Percentiles rank a stretch among this genome's conserved stretches.
phyloP scores from a whole-genome alignment of 2,888 invertebrate species.

The Hirtodrosophila cameraria region DNA sequence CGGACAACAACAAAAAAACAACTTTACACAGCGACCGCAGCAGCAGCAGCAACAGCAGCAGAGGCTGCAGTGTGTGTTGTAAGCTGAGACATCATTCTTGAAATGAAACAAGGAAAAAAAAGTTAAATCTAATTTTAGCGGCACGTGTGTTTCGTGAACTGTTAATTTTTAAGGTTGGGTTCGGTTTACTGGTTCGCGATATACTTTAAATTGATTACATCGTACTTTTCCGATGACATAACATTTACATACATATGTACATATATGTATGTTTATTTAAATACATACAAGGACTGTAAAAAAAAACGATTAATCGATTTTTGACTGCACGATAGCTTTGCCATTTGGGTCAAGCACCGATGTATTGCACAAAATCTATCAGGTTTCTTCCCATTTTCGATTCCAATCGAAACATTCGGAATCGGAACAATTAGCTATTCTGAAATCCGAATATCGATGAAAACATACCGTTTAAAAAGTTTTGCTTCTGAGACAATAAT shows the following conservation, averaged over 20 bases:
- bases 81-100: conserved; percentile 28
- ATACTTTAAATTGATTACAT: not conserved
- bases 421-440: no score
- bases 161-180: conserved; percentile 6
- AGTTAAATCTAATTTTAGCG: conserved; percentile 21
- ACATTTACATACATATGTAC: no score
- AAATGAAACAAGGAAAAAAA: conserved; percentile 27
- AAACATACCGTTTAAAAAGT: no score
- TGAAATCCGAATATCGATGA: no score
- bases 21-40: not conserved
- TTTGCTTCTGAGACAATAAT: no score
- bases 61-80: conserved; percentile 15
- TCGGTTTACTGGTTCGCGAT: conserved; percentile 6
- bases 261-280: not conserved
- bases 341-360: no score
- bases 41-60: conserved; percentile 9
- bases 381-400: no score
- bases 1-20: conserved; percentile 27
- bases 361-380: no score
- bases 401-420: no score
- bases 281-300: no score
- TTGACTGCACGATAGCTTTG: no score
- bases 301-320: no score
- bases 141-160: conserved; percentile 22
- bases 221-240: not conserved